Conservation (phyloP, 2,113 vertebrate genomes). For the Cygnus atratus region DNA sequence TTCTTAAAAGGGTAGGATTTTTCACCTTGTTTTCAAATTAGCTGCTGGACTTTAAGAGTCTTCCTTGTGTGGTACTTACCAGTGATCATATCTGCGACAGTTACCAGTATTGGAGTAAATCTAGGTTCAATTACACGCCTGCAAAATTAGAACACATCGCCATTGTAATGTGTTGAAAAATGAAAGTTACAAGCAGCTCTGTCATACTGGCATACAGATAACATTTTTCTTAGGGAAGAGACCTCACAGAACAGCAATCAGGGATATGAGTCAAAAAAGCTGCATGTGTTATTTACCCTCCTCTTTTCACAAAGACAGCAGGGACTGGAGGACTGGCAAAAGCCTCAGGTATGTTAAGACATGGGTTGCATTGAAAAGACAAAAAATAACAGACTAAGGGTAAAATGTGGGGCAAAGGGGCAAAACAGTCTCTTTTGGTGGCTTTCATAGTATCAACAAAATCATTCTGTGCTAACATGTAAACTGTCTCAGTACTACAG, state of each 20-base stretch:
- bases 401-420: neutral
- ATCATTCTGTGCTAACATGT: neutral
- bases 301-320: neutral
- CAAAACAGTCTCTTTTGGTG: neutral
- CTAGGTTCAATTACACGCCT: conserved; percentile 89
- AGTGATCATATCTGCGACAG: conserved; percentile 87
- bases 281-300: fast-evolving
- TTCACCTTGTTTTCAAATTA: neutral
- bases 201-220: neutral
- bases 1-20: neutral
- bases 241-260: neutral
- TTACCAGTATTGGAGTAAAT: conserved; percentile 86
- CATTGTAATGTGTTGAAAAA: neutral
- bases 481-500: neutral
- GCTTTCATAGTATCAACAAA: neutral
- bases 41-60: neutral
- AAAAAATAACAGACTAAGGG: neutral
- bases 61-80: conserved; percentile 75
- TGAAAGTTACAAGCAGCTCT: neutral
- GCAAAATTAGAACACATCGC: conserved; percentile 43
- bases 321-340: neutral
- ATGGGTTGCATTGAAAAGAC: neutral
- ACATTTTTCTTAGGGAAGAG: neutral
- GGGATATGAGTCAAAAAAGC: neutral
- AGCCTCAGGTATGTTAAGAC: neutral